Percentiles rank a stretch among this genome's conserved stretches.
Evolutionary conservation across 2,797 vertebrate genomes (phyloP).

Genomic region (Neosilurus mollespiculum): DNA sequence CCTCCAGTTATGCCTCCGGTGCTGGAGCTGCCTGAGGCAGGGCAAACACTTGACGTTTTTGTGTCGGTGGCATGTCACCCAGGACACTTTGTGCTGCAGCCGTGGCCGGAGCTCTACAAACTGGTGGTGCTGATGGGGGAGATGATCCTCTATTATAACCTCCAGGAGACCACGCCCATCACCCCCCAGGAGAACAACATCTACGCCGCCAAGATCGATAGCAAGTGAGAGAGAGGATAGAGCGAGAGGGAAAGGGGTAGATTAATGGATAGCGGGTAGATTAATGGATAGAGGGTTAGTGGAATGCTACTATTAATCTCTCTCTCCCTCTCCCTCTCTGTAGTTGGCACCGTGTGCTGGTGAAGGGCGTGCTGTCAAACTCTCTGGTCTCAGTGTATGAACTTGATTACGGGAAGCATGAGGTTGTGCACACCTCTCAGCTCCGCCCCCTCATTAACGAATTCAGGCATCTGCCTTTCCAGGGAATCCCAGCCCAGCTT

Average conservation of each 20-base stretch:
- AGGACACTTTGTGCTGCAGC: slow-evolving; percentile 90
- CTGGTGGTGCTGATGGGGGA: slow-evolving; percentile 90
- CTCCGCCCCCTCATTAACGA: slow-evolving; percentile 79
- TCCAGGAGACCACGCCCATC: slow-evolving; percentile 61
- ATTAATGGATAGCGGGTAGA: too few relatives aligned
- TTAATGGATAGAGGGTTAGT: too few relatives aligned
- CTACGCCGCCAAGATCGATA: slow-evolving; percentile 89
- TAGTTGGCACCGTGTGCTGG: slow-evolving; percentile 90
- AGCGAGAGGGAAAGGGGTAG: slow-evolving; percentile 13
- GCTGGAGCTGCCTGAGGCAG: slow-evolving; percentile 68
- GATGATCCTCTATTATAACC: slow-evolving; percentile 91
- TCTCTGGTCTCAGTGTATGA: slow-evolving; percentile 87
- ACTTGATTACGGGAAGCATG: slow-evolving; percentile 89
- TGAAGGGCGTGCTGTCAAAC: slow-evolving; percentile 84
- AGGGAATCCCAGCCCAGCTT: slow-evolving; percentile 86
- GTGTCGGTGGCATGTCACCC: slow-evolving; percentile 90
- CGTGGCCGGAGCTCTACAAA: slow-evolving; percentile 89
- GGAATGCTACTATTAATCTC: neutral
- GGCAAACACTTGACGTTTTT: slow-evolving; percentile 87
- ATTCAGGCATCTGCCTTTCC: slow-evolving; percentile 90
- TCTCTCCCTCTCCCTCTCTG: neutral
- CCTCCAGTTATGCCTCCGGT: slow-evolving; percentile 55
- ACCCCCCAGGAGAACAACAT: slow-evolving; percentile 79
- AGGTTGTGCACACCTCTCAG: slow-evolving; percentile 76
- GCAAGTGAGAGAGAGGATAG: slow-evolving; percentile 80